Percentiles rank a stretch among this genome's conserved stretches.
Conservation (phyloP, 2,888 invertebrate genomes). For the Amiota communis region DNA sequence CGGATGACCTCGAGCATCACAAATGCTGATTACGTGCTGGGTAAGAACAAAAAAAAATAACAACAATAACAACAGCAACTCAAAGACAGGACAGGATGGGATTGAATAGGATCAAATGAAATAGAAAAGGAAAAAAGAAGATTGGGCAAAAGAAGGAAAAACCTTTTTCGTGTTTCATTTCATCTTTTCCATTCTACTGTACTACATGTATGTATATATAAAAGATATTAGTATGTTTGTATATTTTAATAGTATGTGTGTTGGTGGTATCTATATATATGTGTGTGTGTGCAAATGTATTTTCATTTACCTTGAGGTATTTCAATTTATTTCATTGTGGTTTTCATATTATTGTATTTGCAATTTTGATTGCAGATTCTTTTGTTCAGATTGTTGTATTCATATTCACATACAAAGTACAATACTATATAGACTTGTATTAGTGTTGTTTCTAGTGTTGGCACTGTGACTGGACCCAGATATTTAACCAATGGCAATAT, state of each 20-base stretch:
- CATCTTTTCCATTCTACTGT: slow-evolving; percentile 25
- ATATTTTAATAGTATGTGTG: not conserved
- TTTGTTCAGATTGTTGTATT: not conserved
- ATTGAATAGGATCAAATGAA: slow-evolving; percentile 6
- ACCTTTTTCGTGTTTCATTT: slow-evolving; percentile 43
- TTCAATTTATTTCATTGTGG: slow-evolving; percentile 68
- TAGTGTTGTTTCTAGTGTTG: not conserved
- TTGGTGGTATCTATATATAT: slow-evolving; percentile 11
- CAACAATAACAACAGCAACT: slow-evolving; percentile 37
- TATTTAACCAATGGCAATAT: slow-evolving; percentile 47
- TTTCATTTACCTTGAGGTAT: slow-evolving; percentile 65
- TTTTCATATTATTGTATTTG: slow-evolving; percentile 67
- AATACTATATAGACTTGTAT: too few relatives aligned
- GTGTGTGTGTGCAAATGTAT: slow-evolving; percentile 31
- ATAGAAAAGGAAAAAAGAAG: slow-evolving; percentile 24
- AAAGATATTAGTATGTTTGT: slow-evolving; percentile 17
- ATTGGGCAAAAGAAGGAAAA: slow-evolving; percentile 30
- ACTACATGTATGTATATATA: not conserved
- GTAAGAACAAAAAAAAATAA: slow-evolving; percentile 25
- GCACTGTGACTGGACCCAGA: not conserved
- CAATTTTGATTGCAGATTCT: slow-evolving; percentile 49
- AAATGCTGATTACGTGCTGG: slow-evolving; percentile 64
- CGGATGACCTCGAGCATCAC: slow-evolving; percentile 67
- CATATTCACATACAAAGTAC: too few relatives aligned
- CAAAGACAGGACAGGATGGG: not conserved